These are phyloP conservation scores for Orchestia grillus DNA, from an alignment of 1,140 invertebrate genomes.

Conservation along the genomic window DNA sequence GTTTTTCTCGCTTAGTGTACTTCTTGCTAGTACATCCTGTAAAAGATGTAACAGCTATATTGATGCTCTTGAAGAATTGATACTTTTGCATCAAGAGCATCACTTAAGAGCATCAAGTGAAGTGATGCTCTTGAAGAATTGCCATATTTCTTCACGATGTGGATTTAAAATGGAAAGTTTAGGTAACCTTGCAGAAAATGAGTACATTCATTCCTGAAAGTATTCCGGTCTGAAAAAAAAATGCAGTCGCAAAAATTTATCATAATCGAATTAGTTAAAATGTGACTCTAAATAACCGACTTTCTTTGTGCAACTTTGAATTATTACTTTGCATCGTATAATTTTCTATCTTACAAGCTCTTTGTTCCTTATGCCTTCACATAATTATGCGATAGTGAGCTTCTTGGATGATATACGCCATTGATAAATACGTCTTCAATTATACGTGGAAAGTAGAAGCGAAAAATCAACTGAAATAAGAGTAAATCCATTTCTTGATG, in stretches of 20 bases:
- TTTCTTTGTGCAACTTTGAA: neutral
- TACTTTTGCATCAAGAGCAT: neutral
- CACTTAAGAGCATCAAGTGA: neutral
- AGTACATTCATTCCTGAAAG: neutral
- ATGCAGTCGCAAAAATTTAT: neutral
- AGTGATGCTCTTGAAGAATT: neutral
- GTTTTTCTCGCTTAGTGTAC: neutral
- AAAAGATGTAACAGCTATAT: neutral
- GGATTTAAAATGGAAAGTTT: neutral
- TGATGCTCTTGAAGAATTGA: neutral
- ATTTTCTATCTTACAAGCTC: neutral
- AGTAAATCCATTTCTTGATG: too few relatives aligned
- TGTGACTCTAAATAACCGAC: too few relatives aligned
- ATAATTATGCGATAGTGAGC: neutral
- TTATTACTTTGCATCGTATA: neutral
- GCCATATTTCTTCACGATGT: neutral
- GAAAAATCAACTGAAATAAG: neutral
- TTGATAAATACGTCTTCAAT: neutral
- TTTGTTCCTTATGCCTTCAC: neutral
- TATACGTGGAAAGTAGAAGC: neutral
- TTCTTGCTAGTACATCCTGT: neutral
- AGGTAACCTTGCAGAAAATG: neutral
- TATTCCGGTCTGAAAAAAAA: neutral
- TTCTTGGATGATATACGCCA: neutral
- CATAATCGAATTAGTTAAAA: neutral